Evolutionary conservation across 2,888 invertebrate genomes (phyloP).

Genomic region (Stenolophus ochropezus): DNA sequence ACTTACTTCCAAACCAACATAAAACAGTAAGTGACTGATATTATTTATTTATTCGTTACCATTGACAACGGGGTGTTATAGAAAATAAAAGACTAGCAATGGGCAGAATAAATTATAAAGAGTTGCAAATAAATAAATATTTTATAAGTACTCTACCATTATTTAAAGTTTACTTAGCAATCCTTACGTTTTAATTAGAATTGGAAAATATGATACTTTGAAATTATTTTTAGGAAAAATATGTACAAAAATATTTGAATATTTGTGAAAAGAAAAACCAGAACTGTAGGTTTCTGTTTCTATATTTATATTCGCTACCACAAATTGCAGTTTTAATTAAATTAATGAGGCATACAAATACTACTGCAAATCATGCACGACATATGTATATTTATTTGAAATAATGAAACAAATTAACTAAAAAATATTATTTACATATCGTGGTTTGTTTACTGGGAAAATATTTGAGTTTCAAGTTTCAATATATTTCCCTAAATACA

Average conservation of each 20-base stretch:
- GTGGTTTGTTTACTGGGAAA: not conserved
- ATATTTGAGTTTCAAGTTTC: conserved; percentile 29
- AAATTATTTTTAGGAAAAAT: too few relatives aligned
- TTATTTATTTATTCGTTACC: too few relatives aligned
- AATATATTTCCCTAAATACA: not conserved
- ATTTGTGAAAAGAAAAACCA: not conserved
- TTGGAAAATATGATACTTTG: too few relatives aligned
- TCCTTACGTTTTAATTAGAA: too few relatives aligned
- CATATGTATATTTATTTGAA: not conserved
- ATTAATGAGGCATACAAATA: conserved; percentile 22
- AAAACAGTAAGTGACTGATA: too few relatives aligned
- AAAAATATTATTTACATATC: not conserved
- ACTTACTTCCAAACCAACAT: too few relatives aligned
- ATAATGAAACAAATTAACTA: not conserved
- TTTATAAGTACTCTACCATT: too few relatives aligned
- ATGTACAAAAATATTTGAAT: not conserved
- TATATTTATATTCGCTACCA: not conserved
- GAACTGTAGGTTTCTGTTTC: not conserved
- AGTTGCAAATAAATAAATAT: too few relatives aligned
- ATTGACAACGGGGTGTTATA: too few relatives aligned
- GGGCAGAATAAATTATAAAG: too few relatives aligned
- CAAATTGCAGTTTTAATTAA: conserved; percentile 30
- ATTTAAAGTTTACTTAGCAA: too few relatives aligned
- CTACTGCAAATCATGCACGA: not conserved
- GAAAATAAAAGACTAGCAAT: too few relatives aligned